Percentiles rank a stretch among this genome's conserved stretches.
Conservation (phyloP, 2,888 invertebrate genomes). For the Dromius quadrimaculatus region DNA sequence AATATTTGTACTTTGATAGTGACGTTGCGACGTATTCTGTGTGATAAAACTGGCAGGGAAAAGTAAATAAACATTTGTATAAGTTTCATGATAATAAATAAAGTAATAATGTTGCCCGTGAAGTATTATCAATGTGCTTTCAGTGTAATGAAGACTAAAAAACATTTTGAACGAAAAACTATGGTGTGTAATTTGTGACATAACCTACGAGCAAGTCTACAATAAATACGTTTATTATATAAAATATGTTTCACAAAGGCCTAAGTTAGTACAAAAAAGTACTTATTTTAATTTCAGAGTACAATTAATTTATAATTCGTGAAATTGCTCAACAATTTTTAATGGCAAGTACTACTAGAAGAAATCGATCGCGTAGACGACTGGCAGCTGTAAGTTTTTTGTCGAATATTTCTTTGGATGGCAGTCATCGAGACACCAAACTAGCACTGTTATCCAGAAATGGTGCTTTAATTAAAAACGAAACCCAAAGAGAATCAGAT, state of each 20-base stretch:
- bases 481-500: conserved; percentile 60
- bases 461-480: conserved; percentile 62
- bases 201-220: conserved; percentile 42
- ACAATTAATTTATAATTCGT: background rate
- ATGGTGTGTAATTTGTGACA: conserved; percentile 51
- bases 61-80: conserved; percentile 46
- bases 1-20: conserved; percentile 46
- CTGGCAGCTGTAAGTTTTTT: conserved; percentile 94
- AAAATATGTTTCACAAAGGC: conserved; percentile 12
- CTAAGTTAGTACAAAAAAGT: conserved; percentile 33
- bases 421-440: conserved; percentile 82
- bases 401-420: conserved; percentile 95
- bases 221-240: conserved; percentile 2
- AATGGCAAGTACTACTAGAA: conserved; percentile 71
- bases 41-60: conserved; percentile 34
- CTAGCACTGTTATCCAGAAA: conserved; percentile 67
- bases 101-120: conserved; percentile 43
- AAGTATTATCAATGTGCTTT: conserved; percentile 38
- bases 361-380: conserved; percentile 82
- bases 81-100: conserved; percentile 43
- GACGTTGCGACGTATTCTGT: conserved; percentile 36
- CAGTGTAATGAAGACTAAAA: conserved; percentile 45
- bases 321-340: conserved; percentile 34
- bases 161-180: conserved; percentile 50
- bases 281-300: conserved; percentile 25